Percentiles rank a stretch among this genome's conserved stretches.
Conservation (phyloP, 2,113 vertebrate genomes). For the Bos javanicus region DNA sequence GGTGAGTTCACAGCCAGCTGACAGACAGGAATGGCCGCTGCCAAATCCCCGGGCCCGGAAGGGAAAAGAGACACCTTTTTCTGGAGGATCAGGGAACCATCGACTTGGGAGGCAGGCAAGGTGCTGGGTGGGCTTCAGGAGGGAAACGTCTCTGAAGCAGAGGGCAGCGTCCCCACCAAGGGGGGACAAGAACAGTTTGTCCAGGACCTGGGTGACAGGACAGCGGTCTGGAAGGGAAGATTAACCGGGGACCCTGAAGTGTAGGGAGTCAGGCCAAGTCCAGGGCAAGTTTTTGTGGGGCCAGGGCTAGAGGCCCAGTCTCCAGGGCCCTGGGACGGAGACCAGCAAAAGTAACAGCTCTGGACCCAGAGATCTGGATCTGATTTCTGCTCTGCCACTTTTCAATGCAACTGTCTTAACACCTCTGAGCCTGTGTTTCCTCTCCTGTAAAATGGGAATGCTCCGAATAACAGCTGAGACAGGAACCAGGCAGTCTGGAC, state of each 20-base stretch:
- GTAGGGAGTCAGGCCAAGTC: not conserved
- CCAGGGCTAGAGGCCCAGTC: not conserved
- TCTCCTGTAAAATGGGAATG: not conserved
- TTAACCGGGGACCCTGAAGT: not conserved
- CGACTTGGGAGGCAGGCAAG: not conserved
- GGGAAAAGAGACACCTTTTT: not conserved
- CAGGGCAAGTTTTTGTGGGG: not conserved
- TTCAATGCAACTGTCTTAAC: not conserved
- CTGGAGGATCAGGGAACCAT: not conserved
- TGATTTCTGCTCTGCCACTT: not conserved
- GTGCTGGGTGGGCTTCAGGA: not conserved
- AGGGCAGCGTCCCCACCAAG: not conserved
- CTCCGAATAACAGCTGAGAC: not conserved
- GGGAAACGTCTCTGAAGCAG: not conserved
- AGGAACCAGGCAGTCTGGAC: not conserved
- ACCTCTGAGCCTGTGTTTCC: not conserved
- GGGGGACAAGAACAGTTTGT: not conserved
- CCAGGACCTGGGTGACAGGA: not conserved
- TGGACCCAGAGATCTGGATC: not conserved
- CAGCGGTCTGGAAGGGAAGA: not conserved
- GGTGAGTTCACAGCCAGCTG: conserved; percentile 49
- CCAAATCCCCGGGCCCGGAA: not conserved
- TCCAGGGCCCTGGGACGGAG: not conserved
- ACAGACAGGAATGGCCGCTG: not conserved
- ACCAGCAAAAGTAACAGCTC: not conserved